A percentile compares a stretch with the other conserved stretches of the same genome.
Evolutionary conservation across 2,888 invertebrate genomes (phyloP).

Genomic region (Amiota communis): DNA sequence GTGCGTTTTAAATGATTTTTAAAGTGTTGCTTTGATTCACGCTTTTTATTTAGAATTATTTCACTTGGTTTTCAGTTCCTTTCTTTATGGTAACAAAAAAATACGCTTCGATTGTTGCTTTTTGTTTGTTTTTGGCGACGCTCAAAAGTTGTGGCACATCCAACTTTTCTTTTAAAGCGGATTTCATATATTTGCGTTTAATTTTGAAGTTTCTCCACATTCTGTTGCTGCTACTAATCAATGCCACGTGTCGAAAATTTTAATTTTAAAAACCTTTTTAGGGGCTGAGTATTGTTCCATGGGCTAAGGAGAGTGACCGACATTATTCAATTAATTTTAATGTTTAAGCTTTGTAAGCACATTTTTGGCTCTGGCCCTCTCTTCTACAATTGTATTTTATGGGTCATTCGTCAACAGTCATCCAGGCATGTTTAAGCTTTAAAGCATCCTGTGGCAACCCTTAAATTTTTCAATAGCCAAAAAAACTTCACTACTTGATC

Average conservation of each 20-base stretch:
- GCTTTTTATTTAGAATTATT: slow-evolving; percentile 49
- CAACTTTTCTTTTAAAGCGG: slow-evolving; percentile 38
- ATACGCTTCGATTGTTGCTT: neutral
- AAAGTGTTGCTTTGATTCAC: slow-evolving; percentile 56
- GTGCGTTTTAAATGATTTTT: slow-evolving; percentile 64
- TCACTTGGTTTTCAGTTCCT: neutral
- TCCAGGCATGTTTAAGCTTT: neutral
- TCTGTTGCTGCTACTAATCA: slow-evolving; percentile 51
- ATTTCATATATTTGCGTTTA: slow-evolving; percentile 56
- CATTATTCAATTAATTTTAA: slow-evolving; percentile 14
- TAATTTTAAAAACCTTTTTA: slow-evolving; percentile 52
- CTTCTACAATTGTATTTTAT: neutral
- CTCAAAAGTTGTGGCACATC: neutral
- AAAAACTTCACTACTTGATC: slow-evolving; percentile 3
- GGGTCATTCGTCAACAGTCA: neutral
- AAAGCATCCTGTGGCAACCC: neutral
- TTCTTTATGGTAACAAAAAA: neutral
- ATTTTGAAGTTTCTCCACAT: slow-evolving; percentile 44
- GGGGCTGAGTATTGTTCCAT: neutral
- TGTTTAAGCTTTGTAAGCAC: neutral
- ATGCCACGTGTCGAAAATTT: slow-evolving; percentile 63
- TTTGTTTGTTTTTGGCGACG: slow-evolving; percentile 9
- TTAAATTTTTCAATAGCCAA: neutral
- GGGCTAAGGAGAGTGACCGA: too few relatives aligned
- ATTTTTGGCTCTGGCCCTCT: too few relatives aligned